Percentiles rank a stretch among this genome's conserved stretches.
phyloP scores from a whole-genome alignment of 2,888 invertebrate genomes.

The Craniophora ligustri region DNA sequence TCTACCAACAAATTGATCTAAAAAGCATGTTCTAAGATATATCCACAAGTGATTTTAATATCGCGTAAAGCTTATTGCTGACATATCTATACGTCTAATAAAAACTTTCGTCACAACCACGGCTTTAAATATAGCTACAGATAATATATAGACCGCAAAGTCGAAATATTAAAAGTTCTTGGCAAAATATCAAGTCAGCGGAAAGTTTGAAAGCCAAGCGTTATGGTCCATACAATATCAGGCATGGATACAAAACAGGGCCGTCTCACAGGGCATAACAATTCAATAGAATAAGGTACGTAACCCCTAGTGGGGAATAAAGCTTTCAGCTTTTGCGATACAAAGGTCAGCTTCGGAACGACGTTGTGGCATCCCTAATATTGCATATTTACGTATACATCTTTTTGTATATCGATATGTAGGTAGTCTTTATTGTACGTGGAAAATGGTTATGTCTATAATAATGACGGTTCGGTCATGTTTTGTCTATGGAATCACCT shows the following conservation, averaged over 20 bases:
- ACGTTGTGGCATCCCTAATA: constrained; percentile 47
- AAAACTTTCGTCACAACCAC: constrained; percentile 12
- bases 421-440: constrained; percentile 26
- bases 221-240: constrained; percentile 51
- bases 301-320: constrained; percentile 52
- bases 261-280: constrained; percentile 57
- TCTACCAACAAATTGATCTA: too few relatives aligned
- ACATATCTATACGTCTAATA: constrained; percentile 8
- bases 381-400: constrained; percentile 36
- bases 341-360: constrained; percentile 54
- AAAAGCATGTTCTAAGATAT: too few relatives aligned
- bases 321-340: constrained; percentile 49
- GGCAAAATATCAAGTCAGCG: constrained; percentile 51
- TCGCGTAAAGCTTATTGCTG: background rate
- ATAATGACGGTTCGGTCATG: constrained; percentile 6
- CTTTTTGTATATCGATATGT: constrained; percentile 24
- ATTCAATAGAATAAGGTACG: constrained; percentile 64
- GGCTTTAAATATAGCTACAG: constrained; percentile 1
- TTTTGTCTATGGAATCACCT: background rate
- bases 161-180: constrained; percentile 51
- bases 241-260: constrained; percentile 53
- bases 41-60: background rate
- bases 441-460: constrained; percentile 4
- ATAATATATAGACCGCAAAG: constrained; percentile 20
- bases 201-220: constrained; percentile 44